phyloP scores from a whole-genome alignment of 2,113 vertebrate genomes.

The Pterocles gutturalis region DNA sequence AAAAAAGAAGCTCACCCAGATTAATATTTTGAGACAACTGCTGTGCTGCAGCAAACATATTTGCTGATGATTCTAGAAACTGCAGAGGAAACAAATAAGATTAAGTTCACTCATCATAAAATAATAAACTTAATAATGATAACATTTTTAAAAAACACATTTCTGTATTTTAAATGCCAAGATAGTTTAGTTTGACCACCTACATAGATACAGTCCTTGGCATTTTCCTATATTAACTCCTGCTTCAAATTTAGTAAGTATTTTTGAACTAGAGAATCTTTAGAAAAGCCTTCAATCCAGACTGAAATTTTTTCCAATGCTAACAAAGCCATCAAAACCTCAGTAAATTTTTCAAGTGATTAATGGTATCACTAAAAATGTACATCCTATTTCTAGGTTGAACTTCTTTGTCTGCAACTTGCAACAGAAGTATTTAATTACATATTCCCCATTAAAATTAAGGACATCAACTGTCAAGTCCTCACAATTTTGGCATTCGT shows the following conservation, averaged over 20 bases:
- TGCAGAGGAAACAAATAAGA: conserved; percentile 60
- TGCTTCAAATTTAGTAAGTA: background rate
- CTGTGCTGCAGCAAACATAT: conserved; percentile 90
- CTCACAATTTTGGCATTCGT: background rate
- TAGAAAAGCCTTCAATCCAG: background rate
- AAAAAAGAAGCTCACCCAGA: conserved; percentile 79
- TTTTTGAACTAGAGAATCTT: background rate
- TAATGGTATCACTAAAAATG: background rate
- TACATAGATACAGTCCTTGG: background rate
- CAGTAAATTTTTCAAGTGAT: background rate
- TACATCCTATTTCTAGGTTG: background rate
- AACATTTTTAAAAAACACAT: background rate
- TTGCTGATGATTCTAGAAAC: conserved; percentile 92
- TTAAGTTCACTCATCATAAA: background rate
- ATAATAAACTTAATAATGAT: background rate
- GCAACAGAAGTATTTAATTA: background rate
- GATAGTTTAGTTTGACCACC: background rate
- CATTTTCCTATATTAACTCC: background rate
- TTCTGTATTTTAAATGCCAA: background rate
- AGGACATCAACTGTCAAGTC: background rate
- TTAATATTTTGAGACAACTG: conserved; percentile 81
- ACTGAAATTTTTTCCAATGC: background rate
- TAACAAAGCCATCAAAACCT: background rate
- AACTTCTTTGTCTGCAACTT: background rate
- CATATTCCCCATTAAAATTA: background rate